Percentiles rank a stretch among this genome's conserved stretches.
Conservation (phyloP, 1,140 invertebrate species). For the Papilio xuthus region DNA sequence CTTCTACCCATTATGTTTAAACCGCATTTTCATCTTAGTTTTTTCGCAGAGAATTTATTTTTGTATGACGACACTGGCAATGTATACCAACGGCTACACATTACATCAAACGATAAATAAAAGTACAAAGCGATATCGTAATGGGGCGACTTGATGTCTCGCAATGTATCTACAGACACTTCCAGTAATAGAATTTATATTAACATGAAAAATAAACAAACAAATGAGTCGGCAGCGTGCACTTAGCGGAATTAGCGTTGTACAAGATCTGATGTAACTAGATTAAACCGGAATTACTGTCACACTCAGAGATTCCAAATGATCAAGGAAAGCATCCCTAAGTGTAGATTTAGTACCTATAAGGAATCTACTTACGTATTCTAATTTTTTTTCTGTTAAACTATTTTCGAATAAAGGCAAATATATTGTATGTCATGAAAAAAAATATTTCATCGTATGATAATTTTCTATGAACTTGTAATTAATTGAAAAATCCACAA, state of each 20-base stretch:
- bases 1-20: no score
- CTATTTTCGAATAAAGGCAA: no score
- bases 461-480: not conserved
- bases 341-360: not conserved
- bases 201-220: not conserved
- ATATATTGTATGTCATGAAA: no score
- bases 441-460: no score
- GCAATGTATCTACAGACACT: not conserved
- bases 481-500: not conserved
- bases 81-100: no score
- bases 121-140: not conserved
- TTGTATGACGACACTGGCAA: no score
- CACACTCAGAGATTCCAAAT: not conserved
- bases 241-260: slow-evolving; percentile 9
- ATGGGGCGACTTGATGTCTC: not conserved
- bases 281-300: not conserved
- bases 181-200: not conserved
- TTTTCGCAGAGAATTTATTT: no score
- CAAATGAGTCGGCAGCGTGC: not conserved
- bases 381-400: no score
- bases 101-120: not conserved
- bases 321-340: not conserved
- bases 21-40: no score
- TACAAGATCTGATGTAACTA: not conserved
- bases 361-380: not conserved